These are phyloP conservation scores for Zaprionus lineosus DNA, from an alignment of 2,888 invertebrate genomes.

Conservation along the genomic window DNA sequence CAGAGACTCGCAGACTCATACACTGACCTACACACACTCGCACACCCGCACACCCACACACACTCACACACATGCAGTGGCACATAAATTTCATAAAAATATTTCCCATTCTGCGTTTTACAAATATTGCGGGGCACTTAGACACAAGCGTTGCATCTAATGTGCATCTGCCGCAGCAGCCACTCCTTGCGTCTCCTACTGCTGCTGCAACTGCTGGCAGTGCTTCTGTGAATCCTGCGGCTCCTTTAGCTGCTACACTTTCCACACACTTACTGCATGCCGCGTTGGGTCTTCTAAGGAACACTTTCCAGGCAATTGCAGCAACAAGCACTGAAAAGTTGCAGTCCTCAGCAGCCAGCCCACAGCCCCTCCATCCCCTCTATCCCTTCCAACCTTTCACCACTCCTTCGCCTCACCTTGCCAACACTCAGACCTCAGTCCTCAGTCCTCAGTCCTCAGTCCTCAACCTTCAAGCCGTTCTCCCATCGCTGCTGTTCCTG, in stretches of 20 bases:
- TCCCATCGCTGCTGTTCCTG: too few species aligned
- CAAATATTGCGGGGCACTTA: constrained; percentile 71
- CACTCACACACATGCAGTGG: too few species aligned
- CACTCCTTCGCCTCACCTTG: too few species aligned
- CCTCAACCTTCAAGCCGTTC: too few species aligned
- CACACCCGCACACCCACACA: too few species aligned
- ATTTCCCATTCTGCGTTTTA: constrained; percentile 52
- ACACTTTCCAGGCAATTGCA: constrained; percentile 63
- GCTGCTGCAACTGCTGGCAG: constrained; percentile 7
- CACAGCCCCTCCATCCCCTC: neutral
- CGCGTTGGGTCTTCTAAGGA: constrained; percentile 17
- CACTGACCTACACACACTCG: too few species aligned
- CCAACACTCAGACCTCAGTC: neutral
- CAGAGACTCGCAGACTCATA: too few species aligned
- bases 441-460: neutral
- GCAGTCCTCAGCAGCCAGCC: constrained; percentile 17
- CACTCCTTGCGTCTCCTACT: neutral
- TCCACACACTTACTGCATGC: neutral
- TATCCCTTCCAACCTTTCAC: too few species aligned
- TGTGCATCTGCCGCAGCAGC: constrained; percentile 45
- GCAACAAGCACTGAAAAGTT: constrained; percentile 55
- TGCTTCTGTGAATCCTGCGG: neutral
- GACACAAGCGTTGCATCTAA: constrained; percentile 66
- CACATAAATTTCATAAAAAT: constrained; percentile 53
- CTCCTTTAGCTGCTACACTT: constrained; percentile 1